These are phyloP conservation scores for Conus betulinus DNA, from an alignment of 1,140 invertebrate species.

Conservation along the genomic window DNA sequence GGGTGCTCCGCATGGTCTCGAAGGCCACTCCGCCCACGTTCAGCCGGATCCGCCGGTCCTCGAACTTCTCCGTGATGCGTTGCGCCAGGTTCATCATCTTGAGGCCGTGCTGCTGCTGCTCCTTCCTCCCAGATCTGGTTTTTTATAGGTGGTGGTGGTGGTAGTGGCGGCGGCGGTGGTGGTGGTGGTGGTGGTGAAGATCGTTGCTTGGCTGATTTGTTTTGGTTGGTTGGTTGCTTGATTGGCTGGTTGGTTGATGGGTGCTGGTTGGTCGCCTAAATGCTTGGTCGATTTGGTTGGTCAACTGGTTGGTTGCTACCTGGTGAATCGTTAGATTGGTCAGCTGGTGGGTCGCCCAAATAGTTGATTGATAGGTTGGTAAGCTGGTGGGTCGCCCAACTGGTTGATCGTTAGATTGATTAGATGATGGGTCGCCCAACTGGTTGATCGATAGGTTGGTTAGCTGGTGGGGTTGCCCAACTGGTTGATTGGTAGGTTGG, in stretches of 20 bases:
- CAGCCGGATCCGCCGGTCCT: conserved; percentile 53
- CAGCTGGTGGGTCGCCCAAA: no score
- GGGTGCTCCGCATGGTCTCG: conserved; percentile 60
- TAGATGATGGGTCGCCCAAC: no score
- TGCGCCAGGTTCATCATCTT: conserved; percentile 17
- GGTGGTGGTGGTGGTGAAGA: background rate
- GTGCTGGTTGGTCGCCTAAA: background rate
- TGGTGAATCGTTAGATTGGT: no score
- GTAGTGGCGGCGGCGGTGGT: background rate
- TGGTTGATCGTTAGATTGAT: no score
- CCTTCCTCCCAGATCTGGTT: background rate
- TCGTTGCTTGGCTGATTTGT: background rate
- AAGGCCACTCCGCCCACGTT: conserved; percentile 64
- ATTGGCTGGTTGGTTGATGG: background rate
- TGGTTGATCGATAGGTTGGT: background rate
- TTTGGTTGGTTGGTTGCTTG: background rate
- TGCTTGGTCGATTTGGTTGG: no score
- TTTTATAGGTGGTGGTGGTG: no score
- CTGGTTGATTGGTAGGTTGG: no score
- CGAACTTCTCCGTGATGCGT: conserved; percentile 22
- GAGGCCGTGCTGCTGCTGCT: background rate
- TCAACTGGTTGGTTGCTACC: no score
- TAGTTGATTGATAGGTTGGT: no score
- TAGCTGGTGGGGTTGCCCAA: no score
- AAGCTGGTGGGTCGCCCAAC: no score